Base-by-base conservation (phyloP, 2,797 vertebrate genomes). In the Macropodus opercularis region DNA sequence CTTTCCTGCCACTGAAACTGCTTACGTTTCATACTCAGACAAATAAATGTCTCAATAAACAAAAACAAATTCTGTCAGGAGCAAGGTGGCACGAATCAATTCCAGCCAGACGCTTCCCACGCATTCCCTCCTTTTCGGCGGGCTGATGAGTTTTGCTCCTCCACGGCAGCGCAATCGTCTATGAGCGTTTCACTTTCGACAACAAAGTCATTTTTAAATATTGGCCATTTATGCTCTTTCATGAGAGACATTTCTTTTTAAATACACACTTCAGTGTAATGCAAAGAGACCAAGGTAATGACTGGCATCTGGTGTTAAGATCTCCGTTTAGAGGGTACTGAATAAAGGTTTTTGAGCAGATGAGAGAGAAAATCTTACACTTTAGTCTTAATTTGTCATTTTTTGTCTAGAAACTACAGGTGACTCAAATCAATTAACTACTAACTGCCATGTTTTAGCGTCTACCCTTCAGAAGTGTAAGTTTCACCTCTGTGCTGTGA, bases 21-120 rank as follows among this genome's bases (percentile, higher is more conserved):
- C 83, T 81, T 79, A 85, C 68, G 58, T 73, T 81, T 87, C 78
- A 84, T 11, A 68, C 50, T 65, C 56, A 9, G 47, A 80, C 77
- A 75, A 80, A 88, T 86, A 86, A 78, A 81, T 58, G 70, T 63
- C 43, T 56, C 70, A 64, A 80, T 62, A 76, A 81, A 86, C 61
- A 62, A 70, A 78, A 79, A 79, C 57, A 72, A 66, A 67, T 67
- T 54, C 56, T 46, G 80, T 85, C 70, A 61, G 57, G 55, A 61
- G 64, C 55, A 74, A 79, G 79, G 63, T 61, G 68, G 57, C 64
- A 43, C 11, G 61, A 79, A 79, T 86, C 75, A 58, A 51, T 69
- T 81, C 36, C n/a, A 51, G 46, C 42, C 9, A 3, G 46, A 41
- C 0, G 22, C 24, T 39, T 47, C 35, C 6, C 13, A 2, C 39